These are phyloP conservation scores for Sepioteuthis lessoniana DNA, from an alignment of 2,888 invertebrate genomes.

Conservation along the genomic window DNA sequence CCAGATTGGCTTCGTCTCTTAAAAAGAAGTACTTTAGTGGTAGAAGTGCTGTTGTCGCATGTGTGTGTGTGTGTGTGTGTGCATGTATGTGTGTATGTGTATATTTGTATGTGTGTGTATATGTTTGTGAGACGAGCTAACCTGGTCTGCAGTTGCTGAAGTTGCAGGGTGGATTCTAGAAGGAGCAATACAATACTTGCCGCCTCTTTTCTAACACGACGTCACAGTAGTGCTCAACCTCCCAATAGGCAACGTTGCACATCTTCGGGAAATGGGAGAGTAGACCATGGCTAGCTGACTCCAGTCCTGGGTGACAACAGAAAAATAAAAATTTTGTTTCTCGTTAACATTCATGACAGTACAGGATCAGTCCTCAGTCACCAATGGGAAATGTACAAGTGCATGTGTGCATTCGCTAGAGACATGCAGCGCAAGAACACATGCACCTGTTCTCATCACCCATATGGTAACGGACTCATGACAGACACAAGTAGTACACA, in stretches of 20 bases:
- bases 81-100: neutral
- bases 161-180: neutral
- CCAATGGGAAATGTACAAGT: constrained; percentile 41
- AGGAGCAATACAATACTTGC: constrained; percentile 58
- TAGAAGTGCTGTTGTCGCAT: neutral
- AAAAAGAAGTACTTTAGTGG: neutral
- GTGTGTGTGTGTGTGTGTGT: too few relatives aligned
- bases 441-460: neutral
- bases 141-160: constrained; percentile 26
- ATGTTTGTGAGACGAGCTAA: constrained; percentile 35
- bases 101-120: neutral
- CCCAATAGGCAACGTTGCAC: constrained; percentile 45
- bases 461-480: constrained; percentile 35
- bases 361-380: constrained; percentile 47
- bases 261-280: constrained; percentile 47
- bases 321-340: constrained; percentile 58
- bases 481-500: constrained; percentile 39
- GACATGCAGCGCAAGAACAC: constrained; percentile 39
- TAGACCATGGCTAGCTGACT: constrained; percentile 53
- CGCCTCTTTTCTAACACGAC: constrained; percentile 54
- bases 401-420: constrained; percentile 25
- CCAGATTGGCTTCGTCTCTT: constrained; percentile 33
- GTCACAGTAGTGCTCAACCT: constrained; percentile 40
- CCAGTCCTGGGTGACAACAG: constrained; percentile 58
- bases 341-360: constrained; percentile 52